phyloP scores from a whole-genome alignment of 1,140 invertebrate genomes.

The Drosophila persimilis region DNA sequence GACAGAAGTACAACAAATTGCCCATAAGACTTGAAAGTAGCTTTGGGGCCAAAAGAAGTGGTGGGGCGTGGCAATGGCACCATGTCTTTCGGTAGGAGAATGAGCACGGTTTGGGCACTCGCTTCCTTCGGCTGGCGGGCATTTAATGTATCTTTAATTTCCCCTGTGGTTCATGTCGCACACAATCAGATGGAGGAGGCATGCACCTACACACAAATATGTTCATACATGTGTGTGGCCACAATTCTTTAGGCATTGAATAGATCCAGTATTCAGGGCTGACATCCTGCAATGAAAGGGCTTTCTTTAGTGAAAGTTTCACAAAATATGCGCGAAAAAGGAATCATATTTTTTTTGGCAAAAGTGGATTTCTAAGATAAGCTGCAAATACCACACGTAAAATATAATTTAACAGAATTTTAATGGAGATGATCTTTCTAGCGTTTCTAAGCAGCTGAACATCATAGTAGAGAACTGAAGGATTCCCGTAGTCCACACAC shows the following conservation, averaged over 20 bases:
- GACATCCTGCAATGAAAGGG: too few species aligned
- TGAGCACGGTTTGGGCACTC: slow-evolving; percentile 15
- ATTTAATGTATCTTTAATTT: slow-evolving; percentile 82
- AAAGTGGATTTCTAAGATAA: too few species aligned
- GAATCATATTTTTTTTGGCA: too few species aligned
- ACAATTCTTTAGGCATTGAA: too few species aligned
- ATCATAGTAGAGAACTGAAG: slow-evolving; percentile 1
- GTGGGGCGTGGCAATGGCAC: not conserved
- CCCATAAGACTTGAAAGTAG: slow-evolving; percentile 45
- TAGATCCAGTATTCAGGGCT: too few species aligned
- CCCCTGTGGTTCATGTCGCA: slow-evolving; percentile 73
- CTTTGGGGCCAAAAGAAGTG: not conserved
- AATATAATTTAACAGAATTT: too few species aligned
- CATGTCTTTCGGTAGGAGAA: not conserved
- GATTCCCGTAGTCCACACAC: not conserved
- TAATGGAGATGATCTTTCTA: too few species aligned
- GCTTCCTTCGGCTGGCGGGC: slow-evolving; percentile 54
- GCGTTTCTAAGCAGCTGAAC: slow-evolving; percentile 1
- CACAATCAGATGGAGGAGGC: slow-evolving; percentile 61
- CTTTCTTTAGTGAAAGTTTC: too few species aligned
- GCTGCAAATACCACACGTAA: too few species aligned
- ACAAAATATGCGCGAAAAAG: too few species aligned
- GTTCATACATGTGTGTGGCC: not conserved
- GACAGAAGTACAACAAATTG: slow-evolving; percentile 25
- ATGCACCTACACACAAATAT: slow-evolving; percentile 27